Base-by-base conservation (phyloP, 2,113 vertebrate genomes). In the Nettapus auritus region DNA sequence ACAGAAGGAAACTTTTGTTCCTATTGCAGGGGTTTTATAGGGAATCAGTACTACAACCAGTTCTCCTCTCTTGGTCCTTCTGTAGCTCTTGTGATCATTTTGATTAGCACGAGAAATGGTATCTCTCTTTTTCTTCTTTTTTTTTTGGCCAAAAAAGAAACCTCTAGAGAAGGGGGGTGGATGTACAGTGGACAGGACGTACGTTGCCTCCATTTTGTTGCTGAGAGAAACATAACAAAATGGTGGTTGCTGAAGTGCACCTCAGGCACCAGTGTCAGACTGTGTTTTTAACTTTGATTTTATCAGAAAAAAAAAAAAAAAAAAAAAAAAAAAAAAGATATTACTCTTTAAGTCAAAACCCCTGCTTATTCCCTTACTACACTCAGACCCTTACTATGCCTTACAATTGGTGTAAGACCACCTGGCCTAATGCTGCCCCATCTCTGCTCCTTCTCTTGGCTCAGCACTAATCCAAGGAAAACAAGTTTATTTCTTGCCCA, bases 171-270 rank as follows among this genome's bases (percentile, higher is more conserved):
- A 74, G 16, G 3, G 11, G 11, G 55, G 2, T 2, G 6, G 44
- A 22, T 80, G 3, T 28, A 14, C 1, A 9, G 46, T 73, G n/a
- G 57, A 28, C 17, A n/a, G 34, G 67, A 53, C 1, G 0, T 33
- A 13, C 31, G 67, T 73, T 73, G 33, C 48, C 73, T 79, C 93
- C 94, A 97, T 94, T 92, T 95, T 96, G 83, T 91, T 62, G 57
- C 52, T 73, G 38, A 28, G 28, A 69, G 19, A 73, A 79, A 79
- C n/a, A 20, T 1, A 88, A 85, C 50, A 92, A 97, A 95, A 96
- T 94, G 94, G 94, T 25, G 36, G 81, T 55, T 22, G 5, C 38
- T 40, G 42, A 81, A 56, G 70, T 9, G 29, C 23, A 80, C 12
- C 36, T 71, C n/a, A 28, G 1, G 5, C 63, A 63, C 20, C 15